Evolutionary conservation across 2,113 vertebrate species (phyloP).

Genomic region (Bombycilla garrulus): DNA sequence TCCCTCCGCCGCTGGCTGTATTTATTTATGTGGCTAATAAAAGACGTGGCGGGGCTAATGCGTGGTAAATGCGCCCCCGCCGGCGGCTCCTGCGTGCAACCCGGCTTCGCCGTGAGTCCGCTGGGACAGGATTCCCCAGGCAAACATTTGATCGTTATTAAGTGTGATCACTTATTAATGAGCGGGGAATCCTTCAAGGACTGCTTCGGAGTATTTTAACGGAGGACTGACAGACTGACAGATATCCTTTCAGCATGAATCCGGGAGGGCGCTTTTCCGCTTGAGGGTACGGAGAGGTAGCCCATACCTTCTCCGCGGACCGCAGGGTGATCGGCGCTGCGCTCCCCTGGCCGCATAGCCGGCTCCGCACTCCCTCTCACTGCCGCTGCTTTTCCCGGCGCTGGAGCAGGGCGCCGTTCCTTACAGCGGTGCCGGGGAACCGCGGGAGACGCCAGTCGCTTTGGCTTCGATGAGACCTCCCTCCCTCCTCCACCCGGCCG

Average conservation of each 20-base stretch:
- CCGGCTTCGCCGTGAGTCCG: background rate
- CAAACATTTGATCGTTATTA: background rate
- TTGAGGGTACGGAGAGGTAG: background rate
- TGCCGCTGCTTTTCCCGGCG: background rate
- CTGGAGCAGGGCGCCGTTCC: background rate
- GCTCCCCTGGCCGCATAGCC: background rate
- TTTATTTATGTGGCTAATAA: background rate
- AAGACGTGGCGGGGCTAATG: background rate
- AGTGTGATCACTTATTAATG: conserved; percentile 1
- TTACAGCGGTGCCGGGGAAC: background rate
- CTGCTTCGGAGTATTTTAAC: background rate
- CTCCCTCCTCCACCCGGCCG: background rate
- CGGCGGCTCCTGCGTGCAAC: background rate
- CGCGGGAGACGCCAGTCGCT: background rate
- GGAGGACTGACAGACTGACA: background rate
- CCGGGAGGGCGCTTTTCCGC: background rate
- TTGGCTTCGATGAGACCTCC: background rate
- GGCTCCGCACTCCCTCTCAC: background rate
- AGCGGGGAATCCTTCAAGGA: background rate
- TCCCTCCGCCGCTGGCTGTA: background rate
- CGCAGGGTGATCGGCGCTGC: no score
- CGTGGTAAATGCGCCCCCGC: background rate
- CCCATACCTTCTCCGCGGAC: no score
- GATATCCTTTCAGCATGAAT: background rate
- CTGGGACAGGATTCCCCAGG: background rate